Conservation (phyloP, 2,113 vertebrate species). For the Mandrillus leucophaeus region DNA sequence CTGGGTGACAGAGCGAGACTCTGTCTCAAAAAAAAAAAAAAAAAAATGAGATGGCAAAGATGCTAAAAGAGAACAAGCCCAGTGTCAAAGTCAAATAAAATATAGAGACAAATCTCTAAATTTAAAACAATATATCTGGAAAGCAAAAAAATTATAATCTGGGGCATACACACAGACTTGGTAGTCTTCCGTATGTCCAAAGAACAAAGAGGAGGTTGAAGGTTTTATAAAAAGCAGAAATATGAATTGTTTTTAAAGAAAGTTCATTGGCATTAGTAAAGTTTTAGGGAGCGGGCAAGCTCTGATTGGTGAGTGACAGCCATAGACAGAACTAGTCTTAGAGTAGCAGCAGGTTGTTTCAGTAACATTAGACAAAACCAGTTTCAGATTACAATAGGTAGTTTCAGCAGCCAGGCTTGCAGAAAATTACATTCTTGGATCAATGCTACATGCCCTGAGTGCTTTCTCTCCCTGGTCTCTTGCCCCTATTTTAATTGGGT, state of each 20-base stretch:
- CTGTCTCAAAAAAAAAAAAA: too few relatives aligned
- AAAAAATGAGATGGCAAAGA: neutral
- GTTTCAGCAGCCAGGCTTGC: neutral
- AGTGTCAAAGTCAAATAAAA: neutral
- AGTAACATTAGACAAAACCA: neutral
- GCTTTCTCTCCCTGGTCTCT: neutral
- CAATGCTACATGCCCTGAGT: neutral
- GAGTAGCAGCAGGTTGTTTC: neutral
- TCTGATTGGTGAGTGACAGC: neutral
- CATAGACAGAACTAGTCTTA: neutral
- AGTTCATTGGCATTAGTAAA: neutral
- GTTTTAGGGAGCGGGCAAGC: neutral
- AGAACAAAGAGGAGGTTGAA: neutral
- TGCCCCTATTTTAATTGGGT: neutral
- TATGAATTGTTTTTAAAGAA: neutral
- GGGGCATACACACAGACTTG: neutral
- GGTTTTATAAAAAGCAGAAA: neutral
- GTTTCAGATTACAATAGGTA: neutral
- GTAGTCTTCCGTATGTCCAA: neutral
- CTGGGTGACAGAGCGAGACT: too few relatives aligned
- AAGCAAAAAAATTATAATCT: neutral
- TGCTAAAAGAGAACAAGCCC: neutral
- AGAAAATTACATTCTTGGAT: neutral
- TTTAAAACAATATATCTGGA: neutral
- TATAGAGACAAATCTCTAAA: neutral